Evolutionary conservation across 2,113 vertebrate genomes (phyloP).

Genomic region (Xenus cinereus): DNA sequence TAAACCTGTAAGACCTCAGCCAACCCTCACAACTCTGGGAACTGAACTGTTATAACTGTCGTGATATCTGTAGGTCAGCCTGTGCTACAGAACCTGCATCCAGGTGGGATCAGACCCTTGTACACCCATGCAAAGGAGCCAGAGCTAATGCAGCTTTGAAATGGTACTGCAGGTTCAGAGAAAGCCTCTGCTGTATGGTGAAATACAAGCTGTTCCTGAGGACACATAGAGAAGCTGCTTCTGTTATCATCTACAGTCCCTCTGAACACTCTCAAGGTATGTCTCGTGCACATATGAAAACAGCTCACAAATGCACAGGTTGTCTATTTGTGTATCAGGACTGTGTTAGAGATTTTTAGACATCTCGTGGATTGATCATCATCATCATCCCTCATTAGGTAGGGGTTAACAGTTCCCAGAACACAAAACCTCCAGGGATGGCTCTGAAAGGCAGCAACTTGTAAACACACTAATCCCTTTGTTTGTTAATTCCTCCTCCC

Average conservation of each 20-base stretch:
- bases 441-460: neutral
- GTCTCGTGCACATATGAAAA: neutral
- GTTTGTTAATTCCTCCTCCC: neutral
- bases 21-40: neutral
- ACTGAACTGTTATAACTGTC: neutral
- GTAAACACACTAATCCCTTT: slow-evolving; percentile 1
- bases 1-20: fast-evolving
- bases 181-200: neutral
- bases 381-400: neutral
- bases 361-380: neutral
- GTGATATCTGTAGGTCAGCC: neutral
- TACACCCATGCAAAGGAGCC: neutral
- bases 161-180: neutral
- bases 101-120: neutral
- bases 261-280: neutral
- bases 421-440: neutral
- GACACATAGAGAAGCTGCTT: neutral
- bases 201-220: neutral
- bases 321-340: neutral
- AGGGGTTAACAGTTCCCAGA: neutral
- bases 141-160: neutral
- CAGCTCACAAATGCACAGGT: fast-evolving
- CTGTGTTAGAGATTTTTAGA: neutral
- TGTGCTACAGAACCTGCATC: neutral
- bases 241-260: neutral